Evolutionary conservation across 2,797 vertebrate species (phyloP).

Genomic region (Sorex maritimensis): DNA sequence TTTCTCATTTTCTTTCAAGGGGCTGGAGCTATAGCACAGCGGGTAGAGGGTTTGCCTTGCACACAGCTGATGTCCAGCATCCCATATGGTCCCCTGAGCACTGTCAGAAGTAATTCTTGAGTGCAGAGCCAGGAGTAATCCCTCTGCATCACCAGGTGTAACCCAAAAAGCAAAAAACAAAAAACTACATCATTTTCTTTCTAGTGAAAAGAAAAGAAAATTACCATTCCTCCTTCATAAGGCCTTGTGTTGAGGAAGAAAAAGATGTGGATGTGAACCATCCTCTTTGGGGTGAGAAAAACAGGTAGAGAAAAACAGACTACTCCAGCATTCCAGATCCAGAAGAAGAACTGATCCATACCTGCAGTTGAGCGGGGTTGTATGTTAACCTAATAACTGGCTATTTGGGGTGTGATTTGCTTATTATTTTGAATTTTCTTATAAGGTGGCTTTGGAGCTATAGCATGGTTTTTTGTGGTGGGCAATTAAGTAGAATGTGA

Average conservation of each 20-base stretch:
- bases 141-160: too few species aligned
- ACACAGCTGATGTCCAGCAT: too few species aligned
- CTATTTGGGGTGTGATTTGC: conserved; percentile 35
- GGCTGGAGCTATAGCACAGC: too few species aligned
- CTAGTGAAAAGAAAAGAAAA: conserved; percentile 58
- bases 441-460: conserved; percentile 38
- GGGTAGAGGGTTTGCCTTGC: too few species aligned
- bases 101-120: too few species aligned
- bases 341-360: background rate
- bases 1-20: conserved; percentile 4
- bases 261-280: conserved; percentile 45
- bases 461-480: conserved; percentile 7
- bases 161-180: too few species aligned
- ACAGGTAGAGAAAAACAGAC: background rate
- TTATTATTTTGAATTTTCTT: conserved; percentile 49
- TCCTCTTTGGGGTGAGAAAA: background rate
- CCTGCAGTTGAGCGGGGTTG: conserved; percentile 45
- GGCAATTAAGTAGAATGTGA: conserved; percentile 40
- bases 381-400: conserved; percentile 49
- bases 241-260: conserved; percentile 25
- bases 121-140: too few species aligned
- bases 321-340: background rate
- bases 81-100: too few species aligned
- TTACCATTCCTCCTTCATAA: background rate
- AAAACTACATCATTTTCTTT: background rate